phyloP scores from a whole-genome alignment of 2,888 invertebrate species.

The Brachypalpus laphriformis region DNA sequence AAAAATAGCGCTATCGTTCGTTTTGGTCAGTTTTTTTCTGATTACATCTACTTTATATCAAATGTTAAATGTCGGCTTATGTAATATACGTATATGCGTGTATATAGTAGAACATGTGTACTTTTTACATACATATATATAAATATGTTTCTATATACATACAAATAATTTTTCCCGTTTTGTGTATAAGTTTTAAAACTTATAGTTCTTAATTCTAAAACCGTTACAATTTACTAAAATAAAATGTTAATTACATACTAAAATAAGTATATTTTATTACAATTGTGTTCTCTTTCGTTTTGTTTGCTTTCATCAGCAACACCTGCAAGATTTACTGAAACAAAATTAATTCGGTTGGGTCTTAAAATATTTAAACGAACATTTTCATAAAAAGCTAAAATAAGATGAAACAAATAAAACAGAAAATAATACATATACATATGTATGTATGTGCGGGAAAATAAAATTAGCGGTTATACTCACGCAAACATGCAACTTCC shows the following conservation, averaged over 20 bases:
- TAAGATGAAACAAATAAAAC: slow-evolving; percentile 6
- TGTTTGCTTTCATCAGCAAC: slow-evolving; percentile 11
- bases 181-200: slow-evolving; percentile 65
- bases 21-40: slow-evolving; percentile 63
- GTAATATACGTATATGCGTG: slow-evolving; percentile 52
- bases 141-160: slow-evolving; percentile 53
- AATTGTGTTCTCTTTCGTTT: slow-evolving; percentile 22
- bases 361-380: neutral
- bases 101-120: slow-evolving; percentile 59
- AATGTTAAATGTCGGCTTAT: slow-evolving; percentile 57
- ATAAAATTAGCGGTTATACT: neutral
- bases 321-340: neutral
- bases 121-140: slow-evolving; percentile 60
- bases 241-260: slow-evolving; percentile 61
- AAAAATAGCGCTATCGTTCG: slow-evolving; percentile 54
- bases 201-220: slow-evolving; percentile 54
- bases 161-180: slow-evolving; percentile 41
- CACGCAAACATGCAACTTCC: slow-evolving; percentile 8
- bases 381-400: neutral
- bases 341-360: neutral
- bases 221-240: slow-evolving; percentile 57
- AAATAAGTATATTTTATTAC: slow-evolving; percentile 60
- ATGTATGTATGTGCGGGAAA: neutral
- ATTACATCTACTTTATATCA: slow-evolving; percentile 61
- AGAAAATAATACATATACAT: slow-evolving; percentile 3